Percentiles rank a stretch among this genome's conserved stretches.
Conservation (phyloP, 1,140 invertebrate species). For the Anthonomus grandis region DNA sequence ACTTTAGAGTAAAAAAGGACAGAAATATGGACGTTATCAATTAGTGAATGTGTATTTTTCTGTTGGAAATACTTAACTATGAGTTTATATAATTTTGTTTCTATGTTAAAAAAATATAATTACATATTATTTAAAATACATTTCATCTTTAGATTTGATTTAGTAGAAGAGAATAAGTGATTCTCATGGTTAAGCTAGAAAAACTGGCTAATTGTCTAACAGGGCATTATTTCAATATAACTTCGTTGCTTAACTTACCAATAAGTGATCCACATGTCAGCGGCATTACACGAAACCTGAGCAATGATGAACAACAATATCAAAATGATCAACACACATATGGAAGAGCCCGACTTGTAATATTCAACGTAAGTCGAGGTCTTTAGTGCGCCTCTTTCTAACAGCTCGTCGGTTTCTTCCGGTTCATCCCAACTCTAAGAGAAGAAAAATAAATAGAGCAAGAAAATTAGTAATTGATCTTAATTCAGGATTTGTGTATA, state of each 20-base stretch:
- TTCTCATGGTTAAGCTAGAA: neutral
- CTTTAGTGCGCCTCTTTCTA: constrained; percentile 56
- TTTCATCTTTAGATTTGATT: no score
- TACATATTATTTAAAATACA: no score
- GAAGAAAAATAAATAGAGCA: neutral
- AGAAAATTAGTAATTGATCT: neutral
- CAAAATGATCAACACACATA: constrained; percentile 48
- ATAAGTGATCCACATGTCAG: constrained; percentile 70
- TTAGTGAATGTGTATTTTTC: no score
- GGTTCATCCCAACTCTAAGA: constrained; percentile 47
- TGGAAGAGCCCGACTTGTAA: constrained; percentile 55
- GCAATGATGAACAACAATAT: constrained; percentile 50
- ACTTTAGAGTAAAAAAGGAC: neutral
- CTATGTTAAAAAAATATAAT: no score
- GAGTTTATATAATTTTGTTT: no score
- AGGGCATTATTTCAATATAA: constrained; percentile 20
- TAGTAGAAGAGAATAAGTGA: no score
- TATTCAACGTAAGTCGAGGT: constrained; percentile 55
- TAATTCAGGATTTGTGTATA: neutral
- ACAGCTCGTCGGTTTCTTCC: constrained; percentile 56
- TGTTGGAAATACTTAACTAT: no score
- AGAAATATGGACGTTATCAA: neutral
- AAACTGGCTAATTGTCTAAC: neutral
- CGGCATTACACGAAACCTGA: constrained; percentile 53
- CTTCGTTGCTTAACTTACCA: no score